Conservation (phyloP, 1,140 invertebrate genomes). For the Zaprionus gabonicus region DNA sequence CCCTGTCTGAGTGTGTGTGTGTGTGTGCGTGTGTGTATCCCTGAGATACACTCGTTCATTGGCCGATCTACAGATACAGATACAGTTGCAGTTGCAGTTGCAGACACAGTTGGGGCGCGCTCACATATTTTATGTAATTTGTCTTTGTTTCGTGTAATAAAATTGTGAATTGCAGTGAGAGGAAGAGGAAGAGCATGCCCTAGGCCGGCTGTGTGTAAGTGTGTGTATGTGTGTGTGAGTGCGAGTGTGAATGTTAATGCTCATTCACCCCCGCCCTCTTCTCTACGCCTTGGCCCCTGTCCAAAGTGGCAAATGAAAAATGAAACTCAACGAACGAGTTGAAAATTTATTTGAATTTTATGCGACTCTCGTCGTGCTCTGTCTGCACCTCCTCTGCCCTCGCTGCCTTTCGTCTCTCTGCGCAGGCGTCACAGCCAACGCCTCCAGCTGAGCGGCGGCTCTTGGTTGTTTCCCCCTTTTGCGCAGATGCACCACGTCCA, state of each 20-base stretch:
- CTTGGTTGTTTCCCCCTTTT: constrained; percentile 24
- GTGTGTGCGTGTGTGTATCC: constrained; percentile 27
- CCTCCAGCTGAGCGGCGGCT: constrained; percentile 26
- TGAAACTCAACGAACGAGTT: constrained; percentile 73
- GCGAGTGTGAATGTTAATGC: constrained; percentile 46
- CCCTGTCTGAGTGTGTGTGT: too few species aligned
- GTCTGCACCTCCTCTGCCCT: neutral
- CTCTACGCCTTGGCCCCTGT: constrained; percentile 24
- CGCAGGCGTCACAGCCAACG: constrained; percentile 50
- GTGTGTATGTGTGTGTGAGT: constrained; percentile 35
- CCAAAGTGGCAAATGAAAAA: constrained; percentile 63
- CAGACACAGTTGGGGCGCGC: constrained; percentile 41
- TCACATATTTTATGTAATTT: constrained; percentile 83
- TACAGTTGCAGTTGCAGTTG: constrained; percentile 22
- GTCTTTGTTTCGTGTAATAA: constrained; percentile 83
- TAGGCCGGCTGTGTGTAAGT: constrained; percentile 37
- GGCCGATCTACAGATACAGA: constrained; percentile 30
- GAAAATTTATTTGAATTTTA: constrained; percentile 84
- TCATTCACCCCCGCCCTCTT: constrained; percentile 58
- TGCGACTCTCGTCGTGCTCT: constrained; percentile 45
- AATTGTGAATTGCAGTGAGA: constrained; percentile 66
- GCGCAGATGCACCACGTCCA: constrained; percentile 38
- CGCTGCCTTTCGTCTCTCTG: constrained; percentile 6
- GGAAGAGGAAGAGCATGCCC: constrained; percentile 54
- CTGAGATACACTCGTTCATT: constrained; percentile 39